Percentiles rank a stretch among this genome's conserved stretches.
Evolutionary conservation across 2,797 vertebrate species (phyloP).

Genomic region (Scolopax bukidnonensis): DNA sequence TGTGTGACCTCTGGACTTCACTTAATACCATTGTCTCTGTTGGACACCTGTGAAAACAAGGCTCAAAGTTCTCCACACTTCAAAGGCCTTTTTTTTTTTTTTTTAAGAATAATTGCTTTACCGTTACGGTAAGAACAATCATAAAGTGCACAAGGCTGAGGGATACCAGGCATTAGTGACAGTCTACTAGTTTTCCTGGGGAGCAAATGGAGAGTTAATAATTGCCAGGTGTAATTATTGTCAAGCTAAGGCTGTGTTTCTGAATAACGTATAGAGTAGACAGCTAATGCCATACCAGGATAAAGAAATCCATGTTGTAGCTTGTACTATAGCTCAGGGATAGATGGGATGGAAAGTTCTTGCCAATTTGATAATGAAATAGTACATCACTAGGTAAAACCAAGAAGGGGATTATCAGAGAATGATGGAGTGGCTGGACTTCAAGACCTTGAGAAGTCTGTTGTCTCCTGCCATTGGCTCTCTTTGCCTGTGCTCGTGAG

Average conservation of each 20-base stretch:
- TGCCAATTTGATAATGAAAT: background rate
- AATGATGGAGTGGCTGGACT: background rate
- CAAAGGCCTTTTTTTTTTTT: background rate
- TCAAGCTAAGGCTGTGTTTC: background rate
- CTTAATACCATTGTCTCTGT: background rate
- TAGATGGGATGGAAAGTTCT: background rate
- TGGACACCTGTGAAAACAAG: slow-evolving; percentile 12
- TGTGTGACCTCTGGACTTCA: background rate
- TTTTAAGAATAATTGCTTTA: background rate
- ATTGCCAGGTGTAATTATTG: background rate
- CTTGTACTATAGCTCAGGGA: background rate
- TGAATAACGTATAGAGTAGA: background rate
- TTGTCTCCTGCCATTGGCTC: background rate
- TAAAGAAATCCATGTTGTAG: background rate
- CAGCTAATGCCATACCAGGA: background rate
- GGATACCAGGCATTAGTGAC: background rate
- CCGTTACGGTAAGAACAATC: background rate
- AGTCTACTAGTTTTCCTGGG: background rate
- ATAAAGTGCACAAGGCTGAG: background rate
- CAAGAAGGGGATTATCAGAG: background rate
- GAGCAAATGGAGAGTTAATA: slow-evolving; percentile 6
- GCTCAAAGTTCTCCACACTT: background rate
- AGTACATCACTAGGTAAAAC: background rate
- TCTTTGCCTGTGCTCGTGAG: background rate
- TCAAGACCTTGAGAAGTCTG: background rate